Evolutionary conservation across 1,140 invertebrate species (phyloP).

Genomic region (Neotoxoptera formosana): DNA sequence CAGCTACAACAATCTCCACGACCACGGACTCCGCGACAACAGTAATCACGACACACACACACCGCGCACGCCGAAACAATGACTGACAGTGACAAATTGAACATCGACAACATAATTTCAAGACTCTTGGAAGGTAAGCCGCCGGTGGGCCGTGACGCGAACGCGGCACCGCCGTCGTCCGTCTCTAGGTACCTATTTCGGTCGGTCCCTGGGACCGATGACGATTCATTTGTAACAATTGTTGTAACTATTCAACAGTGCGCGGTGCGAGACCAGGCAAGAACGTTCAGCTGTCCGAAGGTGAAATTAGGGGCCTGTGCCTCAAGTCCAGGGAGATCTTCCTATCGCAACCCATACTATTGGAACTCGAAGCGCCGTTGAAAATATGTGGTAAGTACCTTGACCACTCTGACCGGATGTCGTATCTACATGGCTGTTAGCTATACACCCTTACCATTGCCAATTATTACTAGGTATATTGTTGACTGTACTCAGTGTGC

Average conservation of each 20-base stretch:
- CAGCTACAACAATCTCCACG: neutral
- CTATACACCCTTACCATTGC: neutral
- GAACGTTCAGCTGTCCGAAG: constrained; percentile 77
- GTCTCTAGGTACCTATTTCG: neutral
- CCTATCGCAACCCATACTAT: constrained; percentile 75
- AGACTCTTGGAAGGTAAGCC: constrained; percentile 62
- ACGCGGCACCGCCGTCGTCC: neutral
- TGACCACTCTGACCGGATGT: neutral
- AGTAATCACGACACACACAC: neutral
- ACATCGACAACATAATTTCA: constrained; percentile 62
- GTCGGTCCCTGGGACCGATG: neutral
- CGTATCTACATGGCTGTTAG: neutral
- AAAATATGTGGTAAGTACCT: constrained; percentile 78
- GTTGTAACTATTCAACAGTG: constrained; percentile 64
- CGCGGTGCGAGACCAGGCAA: constrained; percentile 76
- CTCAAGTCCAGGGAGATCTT: constrained; percentile 71
- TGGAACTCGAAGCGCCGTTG: constrained; percentile 67
- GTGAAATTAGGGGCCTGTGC: constrained; percentile 68
- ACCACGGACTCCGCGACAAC: neutral
- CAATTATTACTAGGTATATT: neutral
- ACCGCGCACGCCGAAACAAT: constrained; percentile 34
- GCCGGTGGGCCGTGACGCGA: neutral
- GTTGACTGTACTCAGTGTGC: neutral
- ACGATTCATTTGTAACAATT: neutral
- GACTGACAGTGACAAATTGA: constrained; percentile 60